These are phyloP conservation scores for Chaetodon auriga DNA, from an alignment of 2,113 vertebrate species.

Conservation along the genomic window DNA sequence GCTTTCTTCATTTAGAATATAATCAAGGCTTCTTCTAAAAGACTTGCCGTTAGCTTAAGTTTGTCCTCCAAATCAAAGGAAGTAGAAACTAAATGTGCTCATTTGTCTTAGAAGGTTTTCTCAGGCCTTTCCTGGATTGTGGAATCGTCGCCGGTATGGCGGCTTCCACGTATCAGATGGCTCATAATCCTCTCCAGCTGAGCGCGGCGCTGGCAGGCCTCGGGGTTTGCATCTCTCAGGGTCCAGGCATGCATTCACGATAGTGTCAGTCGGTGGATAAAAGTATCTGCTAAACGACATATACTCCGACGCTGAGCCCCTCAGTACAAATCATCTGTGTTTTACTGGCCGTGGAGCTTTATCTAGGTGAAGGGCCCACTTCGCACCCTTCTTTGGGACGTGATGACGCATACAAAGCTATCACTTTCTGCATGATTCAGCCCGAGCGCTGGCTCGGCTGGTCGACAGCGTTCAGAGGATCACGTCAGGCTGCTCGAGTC, in stretches of 20 bases:
- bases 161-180: neutral
- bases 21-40: neutral
- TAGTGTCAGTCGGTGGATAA: neutral
- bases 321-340: conserved; percentile 8
- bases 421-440: conserved; percentile 51
- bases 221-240: neutral
- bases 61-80: no score
- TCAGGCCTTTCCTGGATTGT: neutral
- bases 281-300: conserved; percentile 1
- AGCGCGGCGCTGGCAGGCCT: neutral
- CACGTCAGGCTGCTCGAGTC: neutral
- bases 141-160: neutral
- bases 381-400: conserved; percentile 24
- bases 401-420: conserved; percentile 39
- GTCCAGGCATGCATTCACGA: neutral
- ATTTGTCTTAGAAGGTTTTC: neutral
- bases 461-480: conserved; percentile 10
- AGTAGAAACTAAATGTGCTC: neutral
- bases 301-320: neutral
- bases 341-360: conserved; percentile 25
- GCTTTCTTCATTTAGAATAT: neutral
- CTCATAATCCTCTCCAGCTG: neutral
- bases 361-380: conserved; percentile 31
- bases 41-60: neutral
- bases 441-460: neutral